phyloP scores from a whole-genome alignment of 2,113 vertebrate species.

The Pachyramphus minor region DNA sequence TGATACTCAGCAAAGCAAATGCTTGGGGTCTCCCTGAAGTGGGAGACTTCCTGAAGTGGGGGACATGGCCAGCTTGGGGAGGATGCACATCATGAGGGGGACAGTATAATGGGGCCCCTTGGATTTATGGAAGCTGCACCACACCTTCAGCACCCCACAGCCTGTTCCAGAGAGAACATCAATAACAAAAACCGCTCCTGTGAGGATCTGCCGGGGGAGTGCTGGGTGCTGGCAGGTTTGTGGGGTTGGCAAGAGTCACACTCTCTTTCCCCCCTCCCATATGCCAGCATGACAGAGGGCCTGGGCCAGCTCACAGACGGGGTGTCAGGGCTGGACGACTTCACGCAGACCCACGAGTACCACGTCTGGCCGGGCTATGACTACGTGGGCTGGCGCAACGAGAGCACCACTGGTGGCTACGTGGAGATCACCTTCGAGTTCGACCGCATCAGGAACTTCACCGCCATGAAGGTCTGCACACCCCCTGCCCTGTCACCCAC shows the following conservation, averaged over 20 bases:
- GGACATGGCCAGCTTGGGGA: neutral
- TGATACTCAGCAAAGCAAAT: neutral
- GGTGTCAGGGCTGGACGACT: slow-evolving; percentile 91
- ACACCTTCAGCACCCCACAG: fast-evolving
- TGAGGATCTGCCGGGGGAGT: neutral
- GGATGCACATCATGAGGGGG: neutral
- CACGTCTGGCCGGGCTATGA: slow-evolving; percentile 93
- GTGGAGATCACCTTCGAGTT: slow-evolving; percentile 95
- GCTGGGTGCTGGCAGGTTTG: neutral
- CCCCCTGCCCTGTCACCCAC: fast-evolving
- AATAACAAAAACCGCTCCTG: neutral
- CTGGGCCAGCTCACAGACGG: slow-evolving; percentile 94
- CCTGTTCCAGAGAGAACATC: neutral
- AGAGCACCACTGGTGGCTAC: slow-evolving; percentile 80
- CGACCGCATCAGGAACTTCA: slow-evolving; percentile 92
- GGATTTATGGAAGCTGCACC: neutral
- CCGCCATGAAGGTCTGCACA: slow-evolving; percentile 88
- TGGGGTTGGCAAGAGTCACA: neutral
- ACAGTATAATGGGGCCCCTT: neutral
- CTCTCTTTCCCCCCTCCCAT: neutral
- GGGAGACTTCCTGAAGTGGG: neutral
- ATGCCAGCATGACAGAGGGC: slow-evolving; percentile 84
- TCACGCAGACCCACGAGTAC: slow-evolving; percentile 89
- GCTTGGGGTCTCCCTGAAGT: neutral
- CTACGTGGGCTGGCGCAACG: slow-evolving; percentile 94